phyloP scores from a whole-genome alignment of 2,888 invertebrate genomes.

The Rhaphigaster nebulosa region DNA sequence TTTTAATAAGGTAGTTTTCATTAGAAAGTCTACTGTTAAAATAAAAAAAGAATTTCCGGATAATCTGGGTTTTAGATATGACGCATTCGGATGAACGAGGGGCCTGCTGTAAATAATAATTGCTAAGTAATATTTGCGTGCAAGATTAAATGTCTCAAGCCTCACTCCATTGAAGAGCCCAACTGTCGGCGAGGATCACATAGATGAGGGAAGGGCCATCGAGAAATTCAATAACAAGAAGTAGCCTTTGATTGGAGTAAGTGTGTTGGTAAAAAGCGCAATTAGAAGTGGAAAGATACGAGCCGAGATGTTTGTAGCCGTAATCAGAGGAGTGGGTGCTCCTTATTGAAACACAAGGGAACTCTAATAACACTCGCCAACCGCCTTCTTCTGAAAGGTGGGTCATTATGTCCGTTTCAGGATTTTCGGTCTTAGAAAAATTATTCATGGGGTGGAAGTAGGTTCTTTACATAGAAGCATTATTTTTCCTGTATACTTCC shows the following conservation, averaged over 20 bases:
- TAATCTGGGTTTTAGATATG: too few relatives aligned
- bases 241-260: not conserved
- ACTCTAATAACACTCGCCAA: not conserved
- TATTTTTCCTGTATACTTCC: not conserved
- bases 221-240: not conserved
- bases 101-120: too few relatives aligned
- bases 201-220: too few relatives aligned
- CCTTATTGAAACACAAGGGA: slow-evolving; percentile 14
- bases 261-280: not conserved
- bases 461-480: not conserved
- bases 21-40: too few relatives aligned
- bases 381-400: not conserved
- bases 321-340: not conserved
- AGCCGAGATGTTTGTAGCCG: not conserved
- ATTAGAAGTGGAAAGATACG: not conserved
- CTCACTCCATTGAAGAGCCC: too few relatives aligned
- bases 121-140: too few relatives aligned
- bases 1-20: too few relatives aligned
- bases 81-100: too few relatives aligned
- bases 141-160: too few relatives aligned
- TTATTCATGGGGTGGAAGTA: slow-evolving; percentile 6
- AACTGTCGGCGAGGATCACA: too few relatives aligned
- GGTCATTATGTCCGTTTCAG: slow-evolving; percentile 7
- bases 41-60: too few relatives aligned
- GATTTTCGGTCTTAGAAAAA: not conserved